Conservation (phyloP, 2,888 invertebrate species). For the Andrena camellia region DNA sequence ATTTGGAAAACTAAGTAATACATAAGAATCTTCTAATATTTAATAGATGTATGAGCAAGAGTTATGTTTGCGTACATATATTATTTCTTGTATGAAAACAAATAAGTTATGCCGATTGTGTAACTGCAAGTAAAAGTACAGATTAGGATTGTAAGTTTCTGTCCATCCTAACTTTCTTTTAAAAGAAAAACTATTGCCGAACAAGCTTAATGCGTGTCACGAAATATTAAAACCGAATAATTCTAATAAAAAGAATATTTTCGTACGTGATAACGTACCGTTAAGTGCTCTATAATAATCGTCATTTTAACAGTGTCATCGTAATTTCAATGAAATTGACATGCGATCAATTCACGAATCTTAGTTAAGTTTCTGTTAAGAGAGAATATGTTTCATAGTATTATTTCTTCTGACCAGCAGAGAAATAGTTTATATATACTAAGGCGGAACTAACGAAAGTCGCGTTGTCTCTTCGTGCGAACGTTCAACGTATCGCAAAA, state of each 20-base stretch:
- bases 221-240: background rate
- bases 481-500: constrained; percentile 49
- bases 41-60: constrained; percentile 24
- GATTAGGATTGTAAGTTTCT: constrained; percentile 50
- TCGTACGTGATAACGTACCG: background rate
- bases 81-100: constrained; percentile 19
- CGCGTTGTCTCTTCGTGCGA: constrained; percentile 2
- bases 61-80: constrained; percentile 22
- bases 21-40: constrained; percentile 22
- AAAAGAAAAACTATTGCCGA: background rate
- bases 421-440: constrained; percentile 36
- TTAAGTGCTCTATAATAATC: constrained; percentile 13
- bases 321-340: constrained; percentile 5
- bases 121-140: constrained; percentile 49
- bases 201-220: background rate
- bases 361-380: background rate
- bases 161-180: constrained; percentile 1
- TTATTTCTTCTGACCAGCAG: constrained; percentile 61
- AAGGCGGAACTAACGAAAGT: constrained; percentile 32
- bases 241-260: background rate
- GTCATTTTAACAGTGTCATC: background rate
- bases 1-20: constrained; percentile 26
- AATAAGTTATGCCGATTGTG: constrained; percentile 41
- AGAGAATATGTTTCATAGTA: constrained; percentile 31
- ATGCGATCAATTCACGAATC: background rate